Evolutionary conservation across 2,113 vertebrate species (phyloP).

Genomic region (Ptilorrhoa leucosticta): DNA sequence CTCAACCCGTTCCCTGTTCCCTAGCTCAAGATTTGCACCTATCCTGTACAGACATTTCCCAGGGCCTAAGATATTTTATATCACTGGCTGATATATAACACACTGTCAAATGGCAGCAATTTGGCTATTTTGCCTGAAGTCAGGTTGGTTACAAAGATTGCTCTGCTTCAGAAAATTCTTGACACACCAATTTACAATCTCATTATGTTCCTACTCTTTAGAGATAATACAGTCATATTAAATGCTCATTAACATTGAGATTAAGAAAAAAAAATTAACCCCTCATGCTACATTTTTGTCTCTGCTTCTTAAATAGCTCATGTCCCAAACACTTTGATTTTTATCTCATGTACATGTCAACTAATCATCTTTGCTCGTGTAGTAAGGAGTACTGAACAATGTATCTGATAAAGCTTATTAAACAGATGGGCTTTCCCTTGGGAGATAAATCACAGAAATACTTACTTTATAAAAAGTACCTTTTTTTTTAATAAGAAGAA

Average conservation of each 20-base stretch:
- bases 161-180: slow-evolving; percentile 35
- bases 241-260: slow-evolving; percentile 23
- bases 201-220: slow-evolving; percentile 26
- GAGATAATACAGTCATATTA: slow-evolving; percentile 20
- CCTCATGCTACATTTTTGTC: not conserved
- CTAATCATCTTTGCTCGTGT: not conserved
- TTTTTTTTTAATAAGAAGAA: not conserved
- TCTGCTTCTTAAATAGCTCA: slow-evolving; percentile 39
- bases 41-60: not conserved
- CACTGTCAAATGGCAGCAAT: not conserved
- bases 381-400: not conserved
- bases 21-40: not conserved
- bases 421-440: not conserved
- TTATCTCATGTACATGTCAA: not conserved
- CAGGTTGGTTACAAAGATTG: not conserved
- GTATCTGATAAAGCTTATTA: slow-evolving; percentile 6
- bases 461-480: not conserved
- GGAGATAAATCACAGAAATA: not conserved
- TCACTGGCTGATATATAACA: not conserved
- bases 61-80: not conserved
- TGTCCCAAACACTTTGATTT: not conserved
- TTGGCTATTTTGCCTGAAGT: slow-evolving; percentile 13
- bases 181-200: slow-evolving; percentile 26
- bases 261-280: not conserved
- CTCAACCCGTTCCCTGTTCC: not conserved